phyloP scores from a whole-genome alignment of 37 sponge, comb jelly and placozoan genomes.

The Beroe forskalii region DNA sequence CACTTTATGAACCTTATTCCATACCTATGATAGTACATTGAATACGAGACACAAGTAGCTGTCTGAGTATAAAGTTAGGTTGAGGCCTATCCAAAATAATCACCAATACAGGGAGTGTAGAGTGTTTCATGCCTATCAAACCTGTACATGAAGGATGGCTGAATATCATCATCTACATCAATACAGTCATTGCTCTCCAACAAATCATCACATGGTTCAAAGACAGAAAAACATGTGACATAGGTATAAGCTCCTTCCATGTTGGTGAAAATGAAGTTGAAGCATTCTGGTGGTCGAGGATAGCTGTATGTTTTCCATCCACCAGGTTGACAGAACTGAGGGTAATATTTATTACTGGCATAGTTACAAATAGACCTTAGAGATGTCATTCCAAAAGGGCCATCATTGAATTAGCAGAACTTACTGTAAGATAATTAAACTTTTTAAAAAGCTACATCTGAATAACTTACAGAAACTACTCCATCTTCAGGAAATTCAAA shows the following conservation, averaged over 20 bases:
- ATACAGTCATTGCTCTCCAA: constrained; percentile 9
- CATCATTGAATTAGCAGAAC: too few species aligned
- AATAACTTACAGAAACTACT: background rate
- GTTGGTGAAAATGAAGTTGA: constrained; percentile 25
- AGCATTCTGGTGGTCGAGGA: constrained; percentile 18
- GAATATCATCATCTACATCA: constrained; percentile 1
- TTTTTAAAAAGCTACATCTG: too few species aligned
- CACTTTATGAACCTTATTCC: too few species aligned
- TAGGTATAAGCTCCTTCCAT: constrained; percentile 14
- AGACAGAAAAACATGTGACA: background rate
- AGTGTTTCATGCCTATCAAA: background rate
- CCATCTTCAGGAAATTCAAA: constrained; percentile 3
- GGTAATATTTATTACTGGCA: too few species aligned
- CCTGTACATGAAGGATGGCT: constrained; percentile 38
- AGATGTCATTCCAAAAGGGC: too few species aligned
- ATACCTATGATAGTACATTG: too few species aligned
- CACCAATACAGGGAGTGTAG: too few species aligned
- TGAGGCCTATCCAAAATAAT: too few species aligned
- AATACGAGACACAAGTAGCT: too few species aligned
- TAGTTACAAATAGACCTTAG: too few species aligned
- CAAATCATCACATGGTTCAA: background rate
- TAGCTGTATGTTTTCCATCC: constrained; percentile 28
- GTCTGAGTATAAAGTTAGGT: too few species aligned
- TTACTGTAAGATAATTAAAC: too few species aligned
- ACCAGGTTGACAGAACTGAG: constrained; percentile 43